Base-by-base conservation (phyloP, 2,113 vertebrate genomes). In the Machaerirhynchus nigripectus region DNA sequence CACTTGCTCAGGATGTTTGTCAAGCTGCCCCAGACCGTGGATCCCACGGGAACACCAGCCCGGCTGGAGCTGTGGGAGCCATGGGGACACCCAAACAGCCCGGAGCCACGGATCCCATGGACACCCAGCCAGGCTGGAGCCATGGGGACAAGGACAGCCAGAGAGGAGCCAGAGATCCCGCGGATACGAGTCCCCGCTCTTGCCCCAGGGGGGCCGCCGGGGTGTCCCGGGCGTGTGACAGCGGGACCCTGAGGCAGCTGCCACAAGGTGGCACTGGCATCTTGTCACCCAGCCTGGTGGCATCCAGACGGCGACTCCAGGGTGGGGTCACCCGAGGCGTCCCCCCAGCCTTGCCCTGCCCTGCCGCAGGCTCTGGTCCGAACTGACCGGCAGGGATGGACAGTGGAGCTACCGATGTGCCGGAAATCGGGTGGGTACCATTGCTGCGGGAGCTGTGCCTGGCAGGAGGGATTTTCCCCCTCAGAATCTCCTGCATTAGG, bases 251-350 rank as follows among this genome's bases (percentile, higher is more conserved):
- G 53, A 52, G 53, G 63, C 81, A 56, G 53, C 86, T 74, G 79
- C 95, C 95, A 96, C 93, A 56, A 92, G 95, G 86, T 94, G 95
- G 93, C 95, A 91, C 80, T 91, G 89, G 55, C 59, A 60, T 15
- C 63, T 65, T 80, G 68, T 94, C 92, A 74, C 75, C 59, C 67
- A 46, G 61, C 67, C 28, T 13, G 15, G 42, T n/a, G 75, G 31
- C 30, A 7, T 24, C 55, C 69, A 35, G 73, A 21, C 19, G 0
- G 19, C 46, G 5, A 2, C 21, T 31, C 24, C 35, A 13, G 35
- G 22, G 12, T 9, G 20, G 31, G 47, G 13, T 2, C 22, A 53
- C 11, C 10, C 19, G 22, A 22, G 40, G 10, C 26, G 30, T 8
- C 24, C 15, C 53, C 59, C 31, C 44, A 33, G 61, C 44, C 42